These are phyloP conservation scores for Agapornis roseicollis DNA, from an alignment of 2,113 vertebrate species.

Conservation along the genomic window DNA sequence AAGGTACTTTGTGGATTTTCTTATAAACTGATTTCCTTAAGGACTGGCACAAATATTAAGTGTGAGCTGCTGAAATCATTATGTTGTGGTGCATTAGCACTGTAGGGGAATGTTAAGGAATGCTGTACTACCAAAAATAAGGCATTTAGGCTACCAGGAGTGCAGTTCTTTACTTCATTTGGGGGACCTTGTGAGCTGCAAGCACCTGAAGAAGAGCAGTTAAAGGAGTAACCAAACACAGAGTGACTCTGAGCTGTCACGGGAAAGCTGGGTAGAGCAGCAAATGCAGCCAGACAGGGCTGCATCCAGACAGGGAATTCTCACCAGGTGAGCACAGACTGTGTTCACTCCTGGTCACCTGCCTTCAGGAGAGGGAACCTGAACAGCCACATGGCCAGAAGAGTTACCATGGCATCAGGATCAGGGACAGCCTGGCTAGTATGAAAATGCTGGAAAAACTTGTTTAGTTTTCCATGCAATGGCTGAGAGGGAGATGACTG, in stretches of 20 bases:
- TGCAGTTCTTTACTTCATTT: not conserved
- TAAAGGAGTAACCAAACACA: not conserved
- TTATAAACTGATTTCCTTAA: not conserved
- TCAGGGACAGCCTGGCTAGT: not conserved
- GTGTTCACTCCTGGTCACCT: not conserved
- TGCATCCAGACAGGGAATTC: not conserved
- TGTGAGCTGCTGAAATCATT: not conserved
- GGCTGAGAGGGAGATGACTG: not conserved
- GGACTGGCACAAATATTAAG: not conserved
- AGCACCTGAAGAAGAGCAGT: not conserved
- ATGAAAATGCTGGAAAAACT: not conserved
- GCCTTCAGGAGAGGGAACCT: not conserved
- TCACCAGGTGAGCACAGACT: not conserved
- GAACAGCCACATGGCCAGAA: not conserved
- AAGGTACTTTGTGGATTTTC: not conserved
- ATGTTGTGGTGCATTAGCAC: not conserved
- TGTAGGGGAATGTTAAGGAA: not conserved
- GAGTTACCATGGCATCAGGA: not conserved
- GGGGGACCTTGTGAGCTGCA: not conserved
- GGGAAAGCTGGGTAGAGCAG: not conserved
- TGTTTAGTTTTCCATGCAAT: not conserved
- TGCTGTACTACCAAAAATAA: not conserved
- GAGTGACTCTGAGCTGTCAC: not conserved
- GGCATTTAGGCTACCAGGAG: not conserved
- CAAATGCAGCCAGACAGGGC: not conserved